Conservation (phyloP, 2,113 vertebrate species). For the Petaurus breviceps region DNA sequence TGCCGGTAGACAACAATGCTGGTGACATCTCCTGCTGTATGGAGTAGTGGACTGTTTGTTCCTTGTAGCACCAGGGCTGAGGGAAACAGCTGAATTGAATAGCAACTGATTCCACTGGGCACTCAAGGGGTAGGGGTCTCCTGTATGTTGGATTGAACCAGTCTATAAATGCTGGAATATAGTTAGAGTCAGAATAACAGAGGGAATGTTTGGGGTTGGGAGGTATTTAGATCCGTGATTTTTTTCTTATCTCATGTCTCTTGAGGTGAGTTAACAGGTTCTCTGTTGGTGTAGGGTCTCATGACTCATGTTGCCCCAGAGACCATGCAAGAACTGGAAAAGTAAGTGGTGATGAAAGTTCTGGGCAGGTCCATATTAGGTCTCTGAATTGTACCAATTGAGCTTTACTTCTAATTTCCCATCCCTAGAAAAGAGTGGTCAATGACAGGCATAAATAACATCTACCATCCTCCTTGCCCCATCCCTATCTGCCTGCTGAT, state of each 20-base stretch:
- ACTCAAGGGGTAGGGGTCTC: background rate
- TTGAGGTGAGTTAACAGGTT: background rate
- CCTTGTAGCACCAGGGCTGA: background rate
- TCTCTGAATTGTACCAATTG: background rate
- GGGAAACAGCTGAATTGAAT: background rate
- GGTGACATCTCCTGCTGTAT: background rate
- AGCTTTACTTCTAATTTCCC: background rate
- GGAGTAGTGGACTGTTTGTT: background rate
- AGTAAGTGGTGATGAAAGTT: background rate
- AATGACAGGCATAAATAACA: background rate
- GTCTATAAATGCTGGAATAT: constrained; percentile 1
- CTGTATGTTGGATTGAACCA: background rate
- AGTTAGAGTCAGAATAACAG: constrained; percentile 7
- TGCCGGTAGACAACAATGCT: background rate
- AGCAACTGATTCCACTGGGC: background rate
- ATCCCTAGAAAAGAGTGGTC: background rate
- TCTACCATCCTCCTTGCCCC: background rate
- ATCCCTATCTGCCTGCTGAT: background rate
- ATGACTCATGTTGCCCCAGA: background rate
- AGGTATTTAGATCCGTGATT: background rate
- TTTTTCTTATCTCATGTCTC: background rate
- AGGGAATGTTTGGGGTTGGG: background rate
- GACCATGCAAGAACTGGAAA: background rate
- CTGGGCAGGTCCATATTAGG: background rate
- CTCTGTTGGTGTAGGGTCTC: background rate